Conservation (phyloP, 2,797 vertebrate genomes). For the Tokudaia muenninki region DNA sequence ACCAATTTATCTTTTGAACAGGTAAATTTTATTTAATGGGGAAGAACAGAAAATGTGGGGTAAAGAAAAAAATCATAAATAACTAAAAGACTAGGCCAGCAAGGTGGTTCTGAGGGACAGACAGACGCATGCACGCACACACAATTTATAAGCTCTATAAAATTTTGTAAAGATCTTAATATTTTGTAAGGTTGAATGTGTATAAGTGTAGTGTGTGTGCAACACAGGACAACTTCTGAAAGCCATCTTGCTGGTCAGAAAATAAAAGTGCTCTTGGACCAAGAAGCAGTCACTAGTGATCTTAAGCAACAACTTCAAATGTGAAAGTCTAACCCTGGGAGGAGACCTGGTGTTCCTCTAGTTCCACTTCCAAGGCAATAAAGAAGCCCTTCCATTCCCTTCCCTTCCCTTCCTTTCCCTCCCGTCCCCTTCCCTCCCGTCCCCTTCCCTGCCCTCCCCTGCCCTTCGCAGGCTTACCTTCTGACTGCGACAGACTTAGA, state of each 20-base stretch:
- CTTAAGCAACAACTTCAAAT: slow-evolving; percentile 47
- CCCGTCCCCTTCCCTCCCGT: too few species aligned
- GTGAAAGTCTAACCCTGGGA: not conserved
- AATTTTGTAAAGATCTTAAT: not conserved
- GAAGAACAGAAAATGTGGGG: not conserved
- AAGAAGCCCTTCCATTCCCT: slow-evolving; percentile 10
- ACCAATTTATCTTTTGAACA: not conserved
- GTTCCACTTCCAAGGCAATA: not conserved
- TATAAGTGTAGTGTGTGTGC: not conserved
- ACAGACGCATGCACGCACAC: too few species aligned
- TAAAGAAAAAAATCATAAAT: slow-evolving; percentile 28
- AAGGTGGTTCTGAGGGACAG: not conserved
- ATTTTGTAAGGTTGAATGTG: not conserved
- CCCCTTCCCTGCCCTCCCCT: too few species aligned
- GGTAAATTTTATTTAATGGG: not conserved
- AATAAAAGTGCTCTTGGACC: not conserved
- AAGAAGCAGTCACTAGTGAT: slow-evolving; percentile 20
- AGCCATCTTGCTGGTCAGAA: not conserved
- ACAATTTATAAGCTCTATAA: not conserved
- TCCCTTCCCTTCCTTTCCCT: too few species aligned
- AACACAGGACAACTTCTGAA: not conserved
- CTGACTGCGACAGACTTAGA: slow-evolving; percentile 98
- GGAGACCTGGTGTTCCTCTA: not conserved
- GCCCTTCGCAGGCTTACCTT: slow-evolving; percentile 89
- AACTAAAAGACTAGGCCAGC: not conserved